Evolutionary conservation across 2,888 invertebrate genomes (phyloP), one percentile per base, ranked within the genome.

Genomic region (Drosophila suboccidentalis): DNA sequence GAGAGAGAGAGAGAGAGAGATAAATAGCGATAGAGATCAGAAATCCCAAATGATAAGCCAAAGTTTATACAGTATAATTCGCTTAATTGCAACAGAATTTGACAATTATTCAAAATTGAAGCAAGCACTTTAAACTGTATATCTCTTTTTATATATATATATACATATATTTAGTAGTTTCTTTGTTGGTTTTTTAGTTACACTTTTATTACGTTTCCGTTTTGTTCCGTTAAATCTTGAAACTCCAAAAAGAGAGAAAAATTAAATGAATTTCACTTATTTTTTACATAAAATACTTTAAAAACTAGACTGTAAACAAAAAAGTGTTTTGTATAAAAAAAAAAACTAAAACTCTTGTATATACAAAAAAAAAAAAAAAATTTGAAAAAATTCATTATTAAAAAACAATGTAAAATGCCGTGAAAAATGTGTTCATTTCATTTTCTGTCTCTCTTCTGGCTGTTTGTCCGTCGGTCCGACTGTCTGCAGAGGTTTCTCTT

Each of bases 361-460:
- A 66, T 70, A 59, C 10, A 39, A 5, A 26, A 39, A 36, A 36
- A 29, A 55, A 19, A 34, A 13, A 11, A 17, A 43, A 32, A 51
- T 17, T 15, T 9, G 10, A 19, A 11, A 38, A 49, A 32, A 22
- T 32, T 5, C 39, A 19, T 44, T 49, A 62, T 62, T 61, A 61
- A 76, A 75, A 58, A 34, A 17, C 46, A 46, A 60, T 43, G 38
- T 59, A 19, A 34, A 50, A 57, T 59, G 41, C 26, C 44, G 29
- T 47, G 39, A 36, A 57, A 47, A 57, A 64, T 60, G 50, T 59
- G 67, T 77, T 22, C 63, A 71, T 22, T 72, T 67, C 36, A 55
- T 63, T 63, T 50, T 50, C 22, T 34, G 17, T 19, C 59, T 72
- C 34, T 47, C 49, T 54, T 51, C 55, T 54, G 22, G 17, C 43